A percentile compares a stretch with the other conserved stretches of the same genome.
Conservation (phyloP, 2,797 vertebrate species). For the Macrochelys suwanniensis region DNA sequence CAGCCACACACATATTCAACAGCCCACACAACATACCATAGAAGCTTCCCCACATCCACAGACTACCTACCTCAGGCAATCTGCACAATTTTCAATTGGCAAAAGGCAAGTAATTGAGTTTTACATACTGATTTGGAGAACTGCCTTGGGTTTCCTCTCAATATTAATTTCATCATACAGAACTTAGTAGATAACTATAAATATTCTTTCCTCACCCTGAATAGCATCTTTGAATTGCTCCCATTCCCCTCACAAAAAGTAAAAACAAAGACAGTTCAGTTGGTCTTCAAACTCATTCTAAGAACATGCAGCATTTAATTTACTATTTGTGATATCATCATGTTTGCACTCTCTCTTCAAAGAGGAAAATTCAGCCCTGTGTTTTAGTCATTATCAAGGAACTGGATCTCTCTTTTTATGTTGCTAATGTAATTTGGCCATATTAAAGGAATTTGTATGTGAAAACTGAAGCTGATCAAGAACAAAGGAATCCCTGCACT, state of each 20-base stretch:
- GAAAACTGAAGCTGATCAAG: not conserved
- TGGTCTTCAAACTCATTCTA: constrained; percentile 25
- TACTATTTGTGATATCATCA: not conserved
- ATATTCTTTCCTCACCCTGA: not conserved
- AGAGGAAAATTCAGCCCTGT: not conserved
- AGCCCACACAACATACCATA: not conserved
- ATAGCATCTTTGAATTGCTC: not conserved
- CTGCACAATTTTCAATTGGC: not conserved
- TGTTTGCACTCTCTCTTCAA: not conserved
- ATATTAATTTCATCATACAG: not conserved
- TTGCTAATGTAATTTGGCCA: not conserved
- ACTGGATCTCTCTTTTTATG: not conserved
- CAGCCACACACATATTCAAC: not conserved
- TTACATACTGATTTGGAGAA: not conserved
- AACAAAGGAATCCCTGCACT: not conserved
- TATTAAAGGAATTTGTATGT: not conserved
- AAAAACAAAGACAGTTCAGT: constrained; percentile 34
- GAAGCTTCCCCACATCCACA: not conserved
- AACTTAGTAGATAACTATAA: not conserved
- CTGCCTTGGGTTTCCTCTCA: not conserved
- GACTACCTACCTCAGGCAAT: not conserved
- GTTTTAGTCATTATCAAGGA: not conserved
- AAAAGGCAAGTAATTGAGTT: not conserved
- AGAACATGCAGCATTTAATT: not conserved
- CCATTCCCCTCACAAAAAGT: not conserved